These are phyloP conservation scores for Acanthopagrus latus DNA, from an alignment of 2,797 vertebrate genomes.

Conservation along the genomic window DNA sequence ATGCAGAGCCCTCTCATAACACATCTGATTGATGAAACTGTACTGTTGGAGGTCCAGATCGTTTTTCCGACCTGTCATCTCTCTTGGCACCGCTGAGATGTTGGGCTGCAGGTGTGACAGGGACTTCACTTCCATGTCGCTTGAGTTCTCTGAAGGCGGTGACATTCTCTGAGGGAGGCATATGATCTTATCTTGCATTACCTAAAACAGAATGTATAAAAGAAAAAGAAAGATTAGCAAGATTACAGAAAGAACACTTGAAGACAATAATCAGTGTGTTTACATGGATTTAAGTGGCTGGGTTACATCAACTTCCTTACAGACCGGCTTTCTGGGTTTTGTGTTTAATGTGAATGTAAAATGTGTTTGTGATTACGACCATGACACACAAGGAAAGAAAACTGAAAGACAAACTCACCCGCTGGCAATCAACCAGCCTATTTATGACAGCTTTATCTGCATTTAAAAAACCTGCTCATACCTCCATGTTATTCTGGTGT, in stretches of 20 bases:
- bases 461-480: too few species aligned
- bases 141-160: slow-evolving; percentile 74
- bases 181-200: slow-evolving; percentile 99
- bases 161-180: slow-evolving; percentile 92
- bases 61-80: slow-evolving; percentile 96
- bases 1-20: slow-evolving; percentile 96
- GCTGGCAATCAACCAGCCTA: too few species aligned
- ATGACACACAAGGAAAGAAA: too few species aligned
- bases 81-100: slow-evolving; percentile 82
- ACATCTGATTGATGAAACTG: slow-evolving; percentile 98
- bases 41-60: slow-evolving; percentile 97
- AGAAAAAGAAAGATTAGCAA: slow-evolving; percentile 40
- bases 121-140: slow-evolving; percentile 59
- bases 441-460: too few species aligned
- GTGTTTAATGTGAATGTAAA: too few species aligned
- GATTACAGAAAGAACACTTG: background rate
- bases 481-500: too few species aligned
- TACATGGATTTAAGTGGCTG: background rate
- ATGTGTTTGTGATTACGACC: too few species aligned
- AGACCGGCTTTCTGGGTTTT: too few species aligned
- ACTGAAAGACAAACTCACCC: too few species aligned
- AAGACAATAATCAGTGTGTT: background rate
- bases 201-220: slow-evolving; percentile 85
- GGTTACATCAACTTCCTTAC: background rate
- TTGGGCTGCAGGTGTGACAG: slow-evolving; percentile 66